Percentiles rank a stretch among this genome's conserved stretches.
Conservation (phyloP, 2,888 invertebrate genomes). For the Flexamia atlantica region DNA sequence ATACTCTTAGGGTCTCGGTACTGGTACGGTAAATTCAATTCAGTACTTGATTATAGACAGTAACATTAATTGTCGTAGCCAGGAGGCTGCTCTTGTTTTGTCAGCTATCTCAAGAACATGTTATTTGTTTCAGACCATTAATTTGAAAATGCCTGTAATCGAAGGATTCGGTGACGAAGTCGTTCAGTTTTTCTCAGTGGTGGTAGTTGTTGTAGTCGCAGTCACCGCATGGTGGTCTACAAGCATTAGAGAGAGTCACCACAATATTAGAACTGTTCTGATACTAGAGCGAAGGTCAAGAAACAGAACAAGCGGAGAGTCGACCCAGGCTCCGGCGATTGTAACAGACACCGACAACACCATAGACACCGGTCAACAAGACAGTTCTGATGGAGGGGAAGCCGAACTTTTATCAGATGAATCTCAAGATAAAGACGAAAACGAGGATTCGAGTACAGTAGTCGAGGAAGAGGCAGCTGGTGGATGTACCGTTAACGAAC, state of each 20-base stretch:
- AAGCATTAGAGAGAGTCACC: conserved; percentile 83
- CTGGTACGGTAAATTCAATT: too few relatives aligned
- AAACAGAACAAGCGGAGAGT: conserved; percentile 39
- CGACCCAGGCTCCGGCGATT: conserved; percentile 26
- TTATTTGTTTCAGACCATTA: conserved; percentile 29
- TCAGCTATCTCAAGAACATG: too few relatives aligned
- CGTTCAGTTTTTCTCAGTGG: conserved; percentile 82
- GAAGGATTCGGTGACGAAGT: conserved; percentile 93
- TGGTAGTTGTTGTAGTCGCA: conserved; percentile 77
- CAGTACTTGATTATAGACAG: too few relatives aligned
- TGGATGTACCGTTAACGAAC: conserved; percentile 5
- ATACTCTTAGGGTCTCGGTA: too few relatives aligned
- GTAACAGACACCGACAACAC: conserved; percentile 44
- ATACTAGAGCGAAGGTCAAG: conserved; percentile 77
- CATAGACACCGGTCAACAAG: conserved; percentile 62
- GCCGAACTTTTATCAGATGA: conserved; percentile 53
- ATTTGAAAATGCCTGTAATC: conserved; percentile 82
- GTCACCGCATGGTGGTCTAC: conserved; percentile 90
- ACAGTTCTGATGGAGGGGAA: conserved; percentile 39
- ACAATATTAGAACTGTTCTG: conserved; percentile 83
- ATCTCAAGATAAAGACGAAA: conserved; percentile 57
- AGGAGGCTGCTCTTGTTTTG: too few relatives aligned
- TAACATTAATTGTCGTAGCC: too few relatives aligned
- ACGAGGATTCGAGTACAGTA: conserved; percentile 16
- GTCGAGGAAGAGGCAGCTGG: conserved; percentile 36